Evolutionary conservation across 2,888 invertebrate genomes (phyloP).

Genomic region (Hermaeophaga mercurialis): DNA sequence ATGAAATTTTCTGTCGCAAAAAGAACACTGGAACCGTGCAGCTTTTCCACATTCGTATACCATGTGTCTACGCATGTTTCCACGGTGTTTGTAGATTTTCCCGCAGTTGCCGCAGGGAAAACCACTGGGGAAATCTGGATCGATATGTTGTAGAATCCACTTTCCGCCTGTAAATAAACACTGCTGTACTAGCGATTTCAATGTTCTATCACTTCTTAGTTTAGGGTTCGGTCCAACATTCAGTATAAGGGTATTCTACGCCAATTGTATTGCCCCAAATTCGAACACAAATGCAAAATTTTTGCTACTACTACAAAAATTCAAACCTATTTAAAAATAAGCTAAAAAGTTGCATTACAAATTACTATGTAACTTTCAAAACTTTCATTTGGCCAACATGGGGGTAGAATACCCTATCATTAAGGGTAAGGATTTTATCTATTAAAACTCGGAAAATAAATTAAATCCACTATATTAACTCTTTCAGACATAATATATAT

Average conservation of each 20-base stretch:
- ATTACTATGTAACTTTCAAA: no score
- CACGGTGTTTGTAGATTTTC: slow-evolving; percentile 82
- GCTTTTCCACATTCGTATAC: slow-evolving; percentile 66
- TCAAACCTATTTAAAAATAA: no score
- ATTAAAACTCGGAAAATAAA: slow-evolving; percentile 16
- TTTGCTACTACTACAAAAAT: no score
- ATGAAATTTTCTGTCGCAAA: slow-evolving; percentile 65
- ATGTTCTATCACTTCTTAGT: slow-evolving; percentile 26
- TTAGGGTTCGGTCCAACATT: slow-evolving; percentile 38
- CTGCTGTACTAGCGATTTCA: slow-evolving; percentile 51
- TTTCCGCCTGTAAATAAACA: slow-evolving; percentile 56
- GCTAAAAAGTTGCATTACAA: no score
- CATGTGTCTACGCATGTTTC: slow-evolving; percentile 74
- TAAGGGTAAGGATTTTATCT: slow-evolving; percentile 3
- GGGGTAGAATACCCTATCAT: slow-evolving; percentile 3
- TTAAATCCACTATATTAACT: slow-evolving; percentile 11
- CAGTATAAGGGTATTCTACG: slow-evolving; percentile 20
- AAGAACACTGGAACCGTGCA: slow-evolving; percentile 54
- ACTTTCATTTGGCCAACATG: background rate
- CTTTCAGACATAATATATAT: slow-evolving; percentile 12
- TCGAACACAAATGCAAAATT: no score
- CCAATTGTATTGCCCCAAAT: slow-evolving; percentile 13
- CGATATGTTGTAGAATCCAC: slow-evolving; percentile 50
- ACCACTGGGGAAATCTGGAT: slow-evolving; percentile 47
- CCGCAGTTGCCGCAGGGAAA: slow-evolving; percentile 72